These are phyloP conservation scores for Eupithecia subfuscata DNA, from an alignment of 2,888 invertebrate species.

Conservation along the genomic window DNA sequence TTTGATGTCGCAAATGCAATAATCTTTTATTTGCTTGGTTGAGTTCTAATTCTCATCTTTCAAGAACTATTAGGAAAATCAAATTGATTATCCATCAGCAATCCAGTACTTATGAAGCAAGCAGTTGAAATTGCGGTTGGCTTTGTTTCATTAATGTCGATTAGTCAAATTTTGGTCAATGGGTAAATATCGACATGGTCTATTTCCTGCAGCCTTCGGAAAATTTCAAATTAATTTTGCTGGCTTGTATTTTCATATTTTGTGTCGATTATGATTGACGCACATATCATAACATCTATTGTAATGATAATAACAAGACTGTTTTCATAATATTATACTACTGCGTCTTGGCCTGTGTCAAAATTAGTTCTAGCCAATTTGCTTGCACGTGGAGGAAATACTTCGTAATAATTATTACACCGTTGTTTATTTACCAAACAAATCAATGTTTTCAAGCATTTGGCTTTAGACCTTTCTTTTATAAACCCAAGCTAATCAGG, in stretches of 20 bases:
- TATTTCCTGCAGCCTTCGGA: constrained; percentile 34
- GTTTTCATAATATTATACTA: constrained; percentile 3
- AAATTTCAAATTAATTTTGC: neutral
- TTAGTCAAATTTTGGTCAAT: constrained; percentile 39
- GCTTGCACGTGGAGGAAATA: neutral
- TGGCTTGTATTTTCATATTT: neutral
- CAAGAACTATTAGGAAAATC: neutral
- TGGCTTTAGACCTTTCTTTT: neutral
- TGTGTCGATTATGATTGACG: neutral
- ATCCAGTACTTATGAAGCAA: constrained; percentile 31
- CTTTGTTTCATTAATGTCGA: constrained; percentile 43
- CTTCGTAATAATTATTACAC: neutral
- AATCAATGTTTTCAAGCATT: constrained; percentile 1
- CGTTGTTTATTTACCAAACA: neutral
- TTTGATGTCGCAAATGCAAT: neutral
- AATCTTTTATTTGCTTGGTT: neutral
- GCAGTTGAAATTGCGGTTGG: constrained; percentile 34
- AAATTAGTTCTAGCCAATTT: neutral
- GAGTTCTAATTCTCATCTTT: neutral
- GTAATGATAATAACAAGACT: constrained; percentile 5
- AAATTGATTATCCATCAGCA: neutral
- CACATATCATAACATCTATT: neutral
- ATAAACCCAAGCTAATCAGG: neutral
- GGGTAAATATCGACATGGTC: constrained; percentile 36
- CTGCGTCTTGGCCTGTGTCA: neutral